Conservation (phyloP, 2,113 vertebrate species). For the Barbus barbus region DNA sequence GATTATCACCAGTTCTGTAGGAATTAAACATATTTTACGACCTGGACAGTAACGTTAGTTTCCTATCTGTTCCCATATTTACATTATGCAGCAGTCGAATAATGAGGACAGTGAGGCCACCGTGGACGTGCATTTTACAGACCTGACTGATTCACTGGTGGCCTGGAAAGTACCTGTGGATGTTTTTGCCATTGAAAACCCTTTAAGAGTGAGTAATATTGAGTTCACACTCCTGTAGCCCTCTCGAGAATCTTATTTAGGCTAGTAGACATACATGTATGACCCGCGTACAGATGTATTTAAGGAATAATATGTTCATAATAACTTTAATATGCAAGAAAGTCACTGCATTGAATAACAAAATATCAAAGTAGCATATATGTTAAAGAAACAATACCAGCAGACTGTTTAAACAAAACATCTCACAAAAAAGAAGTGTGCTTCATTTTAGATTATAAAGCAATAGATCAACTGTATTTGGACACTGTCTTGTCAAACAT, state of each 20-base stretch:
- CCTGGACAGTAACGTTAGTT: background rate
- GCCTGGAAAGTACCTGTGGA: slow-evolving; percentile 85
- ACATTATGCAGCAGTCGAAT: slow-evolving; percentile 63
- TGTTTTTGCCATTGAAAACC: slow-evolving; percentile 77
- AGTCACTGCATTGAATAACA: no score
- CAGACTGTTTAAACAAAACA: no score
- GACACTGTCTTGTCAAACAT: no score
- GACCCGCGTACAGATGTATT: background rate
- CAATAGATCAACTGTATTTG: no score
- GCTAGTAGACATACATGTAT: background rate
- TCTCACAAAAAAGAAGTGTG: no score
- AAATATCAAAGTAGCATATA: no score
- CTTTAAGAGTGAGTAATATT: slow-evolving; percentile 78
- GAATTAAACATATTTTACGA: background rate
- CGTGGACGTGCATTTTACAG: slow-evolving; percentile 83
- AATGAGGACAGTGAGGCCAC: slow-evolving; percentile 72
- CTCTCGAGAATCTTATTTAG: background rate
- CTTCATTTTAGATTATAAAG: no score
- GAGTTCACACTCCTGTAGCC: background rate
- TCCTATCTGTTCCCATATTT: background rate
- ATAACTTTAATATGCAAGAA: no score
- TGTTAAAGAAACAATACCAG: no score
- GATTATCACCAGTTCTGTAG: background rate
- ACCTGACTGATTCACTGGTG: slow-evolving; percentile 83
- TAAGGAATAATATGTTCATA: background rate